Evolutionary conservation across 2,113 vertebrate genomes (phyloP).

Genomic region (Ceyx margarethae): DNA sequence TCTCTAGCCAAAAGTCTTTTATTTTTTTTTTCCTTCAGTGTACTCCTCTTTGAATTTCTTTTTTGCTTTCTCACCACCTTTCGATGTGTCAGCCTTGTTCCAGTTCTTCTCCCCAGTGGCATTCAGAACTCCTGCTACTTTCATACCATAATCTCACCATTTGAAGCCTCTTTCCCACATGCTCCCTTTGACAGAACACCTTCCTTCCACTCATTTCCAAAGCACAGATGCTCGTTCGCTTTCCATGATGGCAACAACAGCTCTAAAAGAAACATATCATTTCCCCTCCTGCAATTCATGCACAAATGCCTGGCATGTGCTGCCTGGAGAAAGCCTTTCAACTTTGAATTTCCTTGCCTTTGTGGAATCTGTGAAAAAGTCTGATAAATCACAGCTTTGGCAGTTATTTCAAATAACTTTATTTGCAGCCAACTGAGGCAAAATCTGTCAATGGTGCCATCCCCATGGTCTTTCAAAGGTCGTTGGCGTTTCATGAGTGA

Average conservation of each 20-base stretch:
- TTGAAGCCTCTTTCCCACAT: slow-evolving; percentile 65
- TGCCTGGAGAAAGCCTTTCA: slow-evolving; percentile 58
- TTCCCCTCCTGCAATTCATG: slow-evolving; percentile 56
- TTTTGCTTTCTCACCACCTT: slow-evolving; percentile 57
- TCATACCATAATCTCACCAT: slow-evolving; percentile 19
- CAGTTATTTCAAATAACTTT: slow-evolving; percentile 56
- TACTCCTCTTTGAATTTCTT: slow-evolving; percentile 36
- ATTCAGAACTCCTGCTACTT: slow-evolving; percentile 65
- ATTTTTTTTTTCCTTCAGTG: not conserved
- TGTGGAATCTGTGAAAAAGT: slow-evolving; percentile 50
- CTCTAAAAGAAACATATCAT: slow-evolving; percentile 58
- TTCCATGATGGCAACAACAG: slow-evolving; percentile 63
- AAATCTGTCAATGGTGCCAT: slow-evolving; percentile 34
- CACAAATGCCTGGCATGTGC: slow-evolving; percentile 57
- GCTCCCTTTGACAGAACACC: slow-evolving; percentile 55
- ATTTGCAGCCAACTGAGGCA: slow-evolving; percentile 36
- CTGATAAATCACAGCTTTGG: slow-evolving; percentile 50
- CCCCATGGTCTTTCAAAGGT: not conserved
- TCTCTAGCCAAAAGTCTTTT: slow-evolving; percentile 9
- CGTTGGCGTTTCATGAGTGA: not conserved
- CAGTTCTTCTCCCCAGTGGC: slow-evolving; percentile 39
- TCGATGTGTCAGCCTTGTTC: slow-evolving; percentile 63
- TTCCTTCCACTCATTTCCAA: slow-evolving; percentile 47
- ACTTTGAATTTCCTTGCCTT: slow-evolving; percentile 55
- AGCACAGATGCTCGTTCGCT: slow-evolving; percentile 63